A percentile compares a stretch with the other conserved stretches of the same genome.
phyloP scores from a whole-genome alignment of 2,888 invertebrate species.

The Nemurella pictetii region DNA sequence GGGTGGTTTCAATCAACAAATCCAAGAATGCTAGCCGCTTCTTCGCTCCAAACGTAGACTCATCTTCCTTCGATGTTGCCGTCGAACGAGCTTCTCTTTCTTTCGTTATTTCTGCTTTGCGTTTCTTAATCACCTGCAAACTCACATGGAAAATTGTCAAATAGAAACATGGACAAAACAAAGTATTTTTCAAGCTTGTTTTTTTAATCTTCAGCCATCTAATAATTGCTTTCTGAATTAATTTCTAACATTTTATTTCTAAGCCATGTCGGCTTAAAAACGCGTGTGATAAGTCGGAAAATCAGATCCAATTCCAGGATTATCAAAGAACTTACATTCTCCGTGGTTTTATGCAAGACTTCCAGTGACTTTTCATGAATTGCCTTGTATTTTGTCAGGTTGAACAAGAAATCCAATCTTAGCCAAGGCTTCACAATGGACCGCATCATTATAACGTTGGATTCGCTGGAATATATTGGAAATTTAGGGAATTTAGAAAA shows the following conservation, averaged over 20 bases:
- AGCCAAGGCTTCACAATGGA: slow-evolving; percentile 42
- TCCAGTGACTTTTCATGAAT: background rate
- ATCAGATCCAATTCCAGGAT: background rate
- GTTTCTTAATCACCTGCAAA: background rate
- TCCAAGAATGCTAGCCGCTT: background rate
- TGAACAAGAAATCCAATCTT: background rate
- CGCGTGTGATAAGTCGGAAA: too few relatives aligned
- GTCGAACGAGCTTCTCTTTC: background rate
- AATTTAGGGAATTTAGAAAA: slow-evolving; percentile 56
- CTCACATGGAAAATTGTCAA: too few relatives aligned
- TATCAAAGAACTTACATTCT: slow-evolving; percentile 49
- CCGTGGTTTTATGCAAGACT: background rate
- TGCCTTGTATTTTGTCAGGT: background rate
- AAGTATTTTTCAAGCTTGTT: too few relatives aligned
- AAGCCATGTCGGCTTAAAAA: too few relatives aligned
- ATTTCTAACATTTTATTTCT: too few relatives aligned
- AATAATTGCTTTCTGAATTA: too few relatives aligned
- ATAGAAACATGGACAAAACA: too few relatives aligned
- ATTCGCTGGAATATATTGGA: background rate
- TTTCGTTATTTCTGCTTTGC: background rate
- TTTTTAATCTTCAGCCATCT: too few relatives aligned
- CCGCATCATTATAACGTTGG: background rate
- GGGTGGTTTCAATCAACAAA: background rate
- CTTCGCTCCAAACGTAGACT: background rate
- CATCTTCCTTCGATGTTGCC: background rate